Evolutionary conservation across 2,797 vertebrate genomes (phyloP).

Genomic region (Sebastes minor): DNA sequence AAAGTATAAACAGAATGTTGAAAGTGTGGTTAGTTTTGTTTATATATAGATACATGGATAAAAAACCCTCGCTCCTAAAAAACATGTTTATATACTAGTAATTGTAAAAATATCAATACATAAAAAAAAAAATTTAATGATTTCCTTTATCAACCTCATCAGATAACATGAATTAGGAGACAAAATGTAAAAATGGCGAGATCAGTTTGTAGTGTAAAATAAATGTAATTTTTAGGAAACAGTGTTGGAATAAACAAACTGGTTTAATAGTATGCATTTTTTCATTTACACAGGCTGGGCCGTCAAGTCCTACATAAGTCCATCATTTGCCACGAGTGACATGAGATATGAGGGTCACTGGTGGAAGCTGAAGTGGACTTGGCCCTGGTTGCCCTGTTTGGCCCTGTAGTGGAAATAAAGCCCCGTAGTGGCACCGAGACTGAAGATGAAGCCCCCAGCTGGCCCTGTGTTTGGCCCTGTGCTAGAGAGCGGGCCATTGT

Average conservation of each 20-base stretch:
- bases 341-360: not conserved
- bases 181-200: not conserved
- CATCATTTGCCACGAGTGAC: not conserved
- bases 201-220: not conserved
- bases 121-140: not conserved
- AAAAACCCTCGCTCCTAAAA: not conserved
- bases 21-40: not conserved
- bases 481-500: slow-evolving; percentile 19
- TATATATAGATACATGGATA: not conserved
- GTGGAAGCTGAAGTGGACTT: not conserved
- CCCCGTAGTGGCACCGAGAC: not conserved
- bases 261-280: not conserved
- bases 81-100: not conserved
- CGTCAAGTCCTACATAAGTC: not conserved
- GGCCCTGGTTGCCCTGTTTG: not conserved
- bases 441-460: slow-evolving; percentile 4
- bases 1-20: not conserved
- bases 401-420: not conserved
- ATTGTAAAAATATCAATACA: not conserved
- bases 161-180: not conserved
- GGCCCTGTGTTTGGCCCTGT: not conserved
- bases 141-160: not conserved
- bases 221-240: not conserved
- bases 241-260: not conserved
- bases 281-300: not conserved